Evolutionary conservation across 2,888 invertebrate species (phyloP), one percentile per base, ranked within the genome.

Genomic region (Dexiosoma caninum): DNA sequence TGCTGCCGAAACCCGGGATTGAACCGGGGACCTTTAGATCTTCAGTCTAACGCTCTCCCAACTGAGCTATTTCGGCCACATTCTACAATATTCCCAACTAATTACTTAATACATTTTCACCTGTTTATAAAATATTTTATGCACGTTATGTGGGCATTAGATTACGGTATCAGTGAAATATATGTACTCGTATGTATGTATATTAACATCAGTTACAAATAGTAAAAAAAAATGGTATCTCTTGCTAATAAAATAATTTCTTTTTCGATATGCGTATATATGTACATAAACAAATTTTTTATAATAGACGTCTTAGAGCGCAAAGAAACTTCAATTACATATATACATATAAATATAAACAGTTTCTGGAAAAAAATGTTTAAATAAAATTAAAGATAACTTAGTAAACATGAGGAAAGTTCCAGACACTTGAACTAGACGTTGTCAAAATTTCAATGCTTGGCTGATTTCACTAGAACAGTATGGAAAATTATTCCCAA

Each of bases 1-100:
- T 1, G 9, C 27, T 93, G 93, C 93, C 93, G 93, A 93, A 93
- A 93, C 93, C 93, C 91, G 93, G 93, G 93, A 93, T 93, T 91
- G 93, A 93, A 93, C 93, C 93, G 91, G 93, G 93, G 93, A 93
- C 93, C 92, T 93, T 93, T 93, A 93, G 93, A 93, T 93, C 93
- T 93, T 93, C 93, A 93, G 93, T 93, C 93, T 93, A 93, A 94
- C 93, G 93, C 93, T 94, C 93, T 93, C 93, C 93, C 93, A 94
- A 93, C 94, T 94, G 94, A 94, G 94, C 94, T 94, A 94, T 94
- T 94, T 94, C 94, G 94, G 94, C 92, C 5, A 6, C n/a, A n/a
- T n/a, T n/a, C n/a, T n/a, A n/a, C n/a, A n/a, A n/a, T n/a, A n/a
- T n/a, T n/a, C n/a, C n/a, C n/a, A n/a, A n/a, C n/a, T n/a, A n/a